Evolutionary conservation across 92 coral and sea anemone species (phyloP).

Genomic region (Heliopora coerulea): DNA sequence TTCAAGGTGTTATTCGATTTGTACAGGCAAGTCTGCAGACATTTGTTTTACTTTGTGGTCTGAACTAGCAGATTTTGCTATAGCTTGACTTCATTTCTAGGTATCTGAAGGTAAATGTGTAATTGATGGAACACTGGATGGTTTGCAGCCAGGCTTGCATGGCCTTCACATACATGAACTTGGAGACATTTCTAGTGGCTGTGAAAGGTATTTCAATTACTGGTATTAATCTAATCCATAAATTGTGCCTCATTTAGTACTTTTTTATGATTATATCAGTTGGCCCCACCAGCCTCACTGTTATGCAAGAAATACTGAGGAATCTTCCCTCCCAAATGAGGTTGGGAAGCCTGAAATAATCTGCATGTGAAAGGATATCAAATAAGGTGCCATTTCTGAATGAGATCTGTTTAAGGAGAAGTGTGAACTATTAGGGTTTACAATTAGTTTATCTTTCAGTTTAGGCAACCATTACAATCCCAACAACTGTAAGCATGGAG

Average conservation of each 20-base stretch:
- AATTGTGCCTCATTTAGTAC: too few species aligned
- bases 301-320: too few species aligned
- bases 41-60: neutral
- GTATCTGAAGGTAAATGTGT: slow-evolving; percentile 70
- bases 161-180: slow-evolving; percentile 92
- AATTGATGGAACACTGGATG: slow-evolving; percentile 95
- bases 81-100: slow-evolving; percentile 40
- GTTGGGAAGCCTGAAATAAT: too few species aligned
- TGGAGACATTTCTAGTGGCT: slow-evolving; percentile 87
- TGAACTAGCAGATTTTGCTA: neutral
- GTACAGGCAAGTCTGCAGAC: slow-evolving; percentile 60
- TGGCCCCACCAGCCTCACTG: too few species aligned
- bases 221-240: too few species aligned
- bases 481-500: slow-evolving; percentile 68
- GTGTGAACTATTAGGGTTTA: too few species aligned
- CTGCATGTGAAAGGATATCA: too few species aligned
- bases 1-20: slow-evolving; percentile 80
- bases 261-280: too few species aligned
- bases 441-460: too few species aligned
- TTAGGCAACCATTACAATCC: slow-evolving; percentile 93
- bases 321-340: too few species aligned
- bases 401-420: too few species aligned
- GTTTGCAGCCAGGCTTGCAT: slow-evolving; percentile 77
- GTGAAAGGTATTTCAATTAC: slow-evolving; percentile 73
- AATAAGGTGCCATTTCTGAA: too few species aligned